Evolutionary conservation across 2,888 invertebrate genomes (phyloP).

Genomic region (Tuta absoluta): DNA sequence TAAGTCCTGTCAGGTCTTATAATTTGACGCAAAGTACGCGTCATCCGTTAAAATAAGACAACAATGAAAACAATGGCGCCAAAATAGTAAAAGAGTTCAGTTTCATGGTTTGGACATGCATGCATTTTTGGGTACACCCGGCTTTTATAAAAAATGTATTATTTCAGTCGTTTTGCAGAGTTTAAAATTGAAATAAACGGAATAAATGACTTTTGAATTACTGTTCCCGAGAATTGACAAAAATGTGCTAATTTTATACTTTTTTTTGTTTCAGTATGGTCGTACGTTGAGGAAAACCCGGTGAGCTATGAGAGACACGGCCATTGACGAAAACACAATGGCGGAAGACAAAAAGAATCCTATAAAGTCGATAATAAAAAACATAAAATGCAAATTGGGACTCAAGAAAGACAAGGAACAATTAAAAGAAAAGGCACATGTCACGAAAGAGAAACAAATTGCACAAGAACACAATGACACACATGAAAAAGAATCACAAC

Average conservation of each 20-base stretch:
- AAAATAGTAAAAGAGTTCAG: no score
- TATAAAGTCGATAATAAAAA: slow-evolving; percentile 47
- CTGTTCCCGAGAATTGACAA: not conserved
- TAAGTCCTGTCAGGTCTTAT: no score
- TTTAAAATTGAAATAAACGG: not conserved
- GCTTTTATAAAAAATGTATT: not conserved
- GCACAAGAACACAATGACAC: slow-evolving; percentile 24
- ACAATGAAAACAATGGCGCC: no score
- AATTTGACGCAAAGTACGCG: no score
- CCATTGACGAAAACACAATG: slow-evolving; percentile 38
- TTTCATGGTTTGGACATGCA: no score
- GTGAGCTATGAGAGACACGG: not conserved
- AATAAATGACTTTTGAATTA: not conserved
- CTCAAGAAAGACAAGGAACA: slow-evolving; percentile 45
- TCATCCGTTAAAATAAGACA: no score
- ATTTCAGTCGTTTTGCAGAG: not conserved
- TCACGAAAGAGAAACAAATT: slow-evolving; percentile 31
- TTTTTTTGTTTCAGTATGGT: slow-evolving; percentile 17
- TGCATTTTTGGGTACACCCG: no score
- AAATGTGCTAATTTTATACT: not conserved
- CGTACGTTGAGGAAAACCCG: slow-evolving; percentile 3
- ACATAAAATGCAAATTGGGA: slow-evolving; percentile 34
- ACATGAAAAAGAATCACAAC: slow-evolving; percentile 27
- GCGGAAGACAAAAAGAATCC: slow-evolving; percentile 55
- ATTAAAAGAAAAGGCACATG: slow-evolving; percentile 28